Base-by-base conservation (phyloP, 2,113 vertebrate species). In the Gopherus flavomarginatus region DNA sequence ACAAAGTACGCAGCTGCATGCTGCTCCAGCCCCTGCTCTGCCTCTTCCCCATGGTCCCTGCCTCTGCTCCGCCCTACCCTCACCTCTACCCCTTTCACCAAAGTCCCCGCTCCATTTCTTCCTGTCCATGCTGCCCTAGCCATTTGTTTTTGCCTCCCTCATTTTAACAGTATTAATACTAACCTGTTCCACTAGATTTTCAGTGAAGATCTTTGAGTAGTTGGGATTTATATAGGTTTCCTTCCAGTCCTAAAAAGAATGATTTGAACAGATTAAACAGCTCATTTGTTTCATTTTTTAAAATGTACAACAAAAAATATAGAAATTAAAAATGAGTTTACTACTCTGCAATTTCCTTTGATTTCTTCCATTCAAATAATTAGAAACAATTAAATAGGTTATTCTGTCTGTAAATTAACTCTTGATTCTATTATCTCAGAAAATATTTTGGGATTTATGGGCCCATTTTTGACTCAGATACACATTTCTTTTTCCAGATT, bases 161-260 rank as follows among this genome's bases (percentile, higher is more conserved):
- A 11, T 56, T 50, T 85, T 44, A 94, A n/a, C 17, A 81, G 49
- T 80, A 90, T 38, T 22, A 90, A 59, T 44, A 98, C 98, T 42
- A 85, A 99, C 99, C 99, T 99, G 98, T 87, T 99, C 99, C 94
- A 99, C 96, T 97, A 98, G 97, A 95, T 99, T 99, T 93, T 99
- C 98, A n/a, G 99, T 99, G 96, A 99, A 99, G 94, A 99, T 99
- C 77, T 98, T 98, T 26, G 99, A 98, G 97, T 99, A 99, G 98
- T 99, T 99, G 56, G 97, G 94, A 96, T 99, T 99, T 96, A 99
- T 99, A 91, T 99, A 99, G n/a, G 99, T 99, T 97, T 99, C 99
- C 89, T 98, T 99, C 99, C 99, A 99, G 94, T 99, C 99, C 99
- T 99, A 97, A 52, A 79, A 96, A 65, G 8, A 2, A 89, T 26